Base-by-base conservation (phyloP, 2,797 vertebrate species). In the Schizothorax lantsangensis region DNA sequence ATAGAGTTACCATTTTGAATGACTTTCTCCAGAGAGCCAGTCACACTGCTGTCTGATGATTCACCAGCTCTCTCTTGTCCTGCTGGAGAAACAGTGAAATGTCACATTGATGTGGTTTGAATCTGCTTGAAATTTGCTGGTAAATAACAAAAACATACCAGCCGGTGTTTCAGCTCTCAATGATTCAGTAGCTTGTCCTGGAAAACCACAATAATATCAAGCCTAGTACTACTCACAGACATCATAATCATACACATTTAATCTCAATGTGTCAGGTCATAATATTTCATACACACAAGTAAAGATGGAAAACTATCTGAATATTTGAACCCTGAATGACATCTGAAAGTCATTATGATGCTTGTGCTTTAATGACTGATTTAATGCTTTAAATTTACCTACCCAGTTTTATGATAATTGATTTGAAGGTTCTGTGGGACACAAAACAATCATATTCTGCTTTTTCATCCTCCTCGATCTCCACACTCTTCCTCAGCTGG, bases 171-270 rank as follows among this genome's bases (percentile, higher is more conserved):
- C 23, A 59, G 57, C 57, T 5, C 2, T 59, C 57, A 59, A 5
- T 5, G 23, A 11, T 59, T 26, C 4, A 26, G 3, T n/a, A n/a
- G 10, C 23, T 59, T 59, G 57, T 59, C 57, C 57, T 59, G 23
- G 23, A 59, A 59, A 59, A 59, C 21, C 9, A 59, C 7, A 10
- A 59, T 59, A 15, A 47, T 12, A 47, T 45, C 45, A 45, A 45
- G 45, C 11, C 3, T 45, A 12, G 45, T 12, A 12, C 45, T 45
- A 45, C 12, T 36, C 54, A 86, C 6, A 62, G 47, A 49, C 47
- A 57, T 47, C 3, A 59, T 77, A 86, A 93, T 17, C 17, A 52
- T 54, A 54, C 49, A 21, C 52, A 59, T n/a, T 59, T 59, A 11
- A 59, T 59, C 57, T 26, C 9, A 59, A 59, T 3, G 23, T n/a